Conservation (phyloP, 2,888 invertebrate species). For the Copidosoma aretas region DNA sequence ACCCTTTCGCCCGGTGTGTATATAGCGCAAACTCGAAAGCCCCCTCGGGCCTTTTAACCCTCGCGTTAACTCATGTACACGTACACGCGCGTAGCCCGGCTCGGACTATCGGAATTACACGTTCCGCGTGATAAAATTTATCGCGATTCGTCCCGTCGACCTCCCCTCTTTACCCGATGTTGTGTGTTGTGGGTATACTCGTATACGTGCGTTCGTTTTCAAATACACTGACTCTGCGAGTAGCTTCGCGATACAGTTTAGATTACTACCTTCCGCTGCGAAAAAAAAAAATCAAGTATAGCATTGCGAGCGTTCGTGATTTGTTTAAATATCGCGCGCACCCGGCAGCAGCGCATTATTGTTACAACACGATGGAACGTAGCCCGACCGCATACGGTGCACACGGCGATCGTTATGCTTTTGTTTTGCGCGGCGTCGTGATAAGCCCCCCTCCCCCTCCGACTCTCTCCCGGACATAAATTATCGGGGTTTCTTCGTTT, state of each 20-base stretch:
- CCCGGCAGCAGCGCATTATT: background rate
- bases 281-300: background rate
- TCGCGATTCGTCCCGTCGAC: slow-evolving; percentile 37
- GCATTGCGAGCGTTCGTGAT: background rate
- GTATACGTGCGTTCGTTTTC: background rate
- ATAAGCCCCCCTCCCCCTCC: slow-evolving; percentile 6
- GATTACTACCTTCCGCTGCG: slow-evolving; percentile 21
- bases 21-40: slow-evolving; percentile 15
- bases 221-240: background rate
- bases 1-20: slow-evolving; percentile 12
- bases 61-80: slow-evolving; percentile 3
- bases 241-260: slow-evolving; percentile 13
- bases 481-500: slow-evolving; percentile 34
- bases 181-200: background rate
- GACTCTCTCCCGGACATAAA: slow-evolving; percentile 16
- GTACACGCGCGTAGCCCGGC: background rate
- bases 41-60: slow-evolving; percentile 32
- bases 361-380: slow-evolving; percentile 4
- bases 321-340: background rate
- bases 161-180: background rate
- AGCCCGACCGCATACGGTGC: background rate
- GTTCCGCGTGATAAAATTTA: slow-evolving; percentile 40
- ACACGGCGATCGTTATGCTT: background rate
- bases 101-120: slow-evolving; percentile 36
- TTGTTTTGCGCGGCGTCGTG: slow-evolving; percentile 1